These are phyloP conservation scores for Trididemnum nubilum DNA, from an alignment of 23 tunicate genomes.

Conservation along the genomic window DNA sequence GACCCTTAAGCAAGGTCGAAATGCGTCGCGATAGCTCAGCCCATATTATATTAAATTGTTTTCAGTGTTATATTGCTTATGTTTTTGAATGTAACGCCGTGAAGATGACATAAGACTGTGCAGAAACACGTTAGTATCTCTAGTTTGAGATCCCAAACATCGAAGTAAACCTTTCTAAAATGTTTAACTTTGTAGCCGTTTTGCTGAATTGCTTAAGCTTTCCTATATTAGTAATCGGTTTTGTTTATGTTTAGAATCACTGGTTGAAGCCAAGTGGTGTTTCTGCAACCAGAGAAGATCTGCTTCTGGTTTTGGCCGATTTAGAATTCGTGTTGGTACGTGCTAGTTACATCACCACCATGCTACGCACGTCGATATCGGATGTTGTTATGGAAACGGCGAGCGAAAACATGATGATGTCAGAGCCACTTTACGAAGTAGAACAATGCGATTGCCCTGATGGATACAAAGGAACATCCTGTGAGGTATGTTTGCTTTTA, in stretches of 20 bases:
- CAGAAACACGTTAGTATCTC: too few relatives aligned
- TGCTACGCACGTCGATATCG: slow-evolving; percentile 43
- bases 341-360: slow-evolving; percentile 67
- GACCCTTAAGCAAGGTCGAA: too few relatives aligned
- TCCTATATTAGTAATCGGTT: too few relatives aligned
- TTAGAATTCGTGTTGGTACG: slow-evolving; percentile 63
- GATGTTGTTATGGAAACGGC: slow-evolving; percentile 91
- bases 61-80: too few relatives aligned
- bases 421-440: slow-evolving; percentile 68
- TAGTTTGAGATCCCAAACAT: too few relatives aligned
- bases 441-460: slow-evolving; percentile 94
- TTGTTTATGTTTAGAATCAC: slow-evolving; percentile 46
- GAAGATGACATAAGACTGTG: too few relatives aligned
- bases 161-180: too few relatives aligned
- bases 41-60: too few relatives aligned
- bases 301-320: slow-evolving; percentile 94
- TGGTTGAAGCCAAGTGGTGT: slow-evolving; percentile 69
- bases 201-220: too few relatives aligned
- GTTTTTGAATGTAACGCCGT: too few relatives aligned
- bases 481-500: slow-evolving; percentile 60
- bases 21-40: too few relatives aligned
- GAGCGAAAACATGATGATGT: slow-evolving; percentile 41
- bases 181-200: too few relatives aligned
- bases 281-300: slow-evolving; percentile 83
- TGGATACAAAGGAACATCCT: slow-evolving; percentile 96